Base-by-base conservation (phyloP, 2,888 invertebrate genomes). In the Trimorus sp. region DNA sequence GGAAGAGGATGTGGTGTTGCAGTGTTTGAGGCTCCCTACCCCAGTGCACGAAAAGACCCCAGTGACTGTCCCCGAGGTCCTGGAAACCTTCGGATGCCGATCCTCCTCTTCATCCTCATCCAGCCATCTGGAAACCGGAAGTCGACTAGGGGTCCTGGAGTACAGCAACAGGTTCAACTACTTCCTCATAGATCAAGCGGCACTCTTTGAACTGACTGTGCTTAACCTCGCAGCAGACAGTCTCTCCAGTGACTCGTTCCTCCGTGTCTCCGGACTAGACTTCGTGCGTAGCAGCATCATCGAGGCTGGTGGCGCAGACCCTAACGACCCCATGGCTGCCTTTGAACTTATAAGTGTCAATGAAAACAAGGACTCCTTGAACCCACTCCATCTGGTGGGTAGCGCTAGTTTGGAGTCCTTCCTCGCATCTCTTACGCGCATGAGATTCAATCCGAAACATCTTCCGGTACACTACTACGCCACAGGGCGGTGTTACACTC, bases 221-320 rank as follows among this genome's bases (percentile, higher is more conserved):
- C 92, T 94, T 85, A 92, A 90, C 68, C 89, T 92, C 4, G 85
- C 91, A 11, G 89, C 92, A 0, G 88, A 92, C 63, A 89, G 92
- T 68, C 87, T 94, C 7, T 90, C 93, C 0, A 40, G 11, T 40
- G 90, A 92, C 11, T 92, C 93, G n/a, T 96, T 94, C 88, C 89
- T 93, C 0, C 94, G 94, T 87, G 94, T 96, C 86, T 94, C 95
- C 0, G 79, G 84, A 36, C 93, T 96, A 0, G 97, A 97, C 92
- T 97, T 97, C 92, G 93, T 94, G 6, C 94, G 95, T 71, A 96
- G 95, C 88, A 92, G 96, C 1, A 92, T 97, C 4, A 92, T 96
- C 7, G 97, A 97, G 92, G 97, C 96, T 60, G 94, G 95, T 86
- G 95, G 95, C 1, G 88, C 92, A 42, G 92, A 94, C 87, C 94